phyloP scores from a whole-genome alignment of 2,888 invertebrate species.

The Pyrrhia umbra region DNA sequence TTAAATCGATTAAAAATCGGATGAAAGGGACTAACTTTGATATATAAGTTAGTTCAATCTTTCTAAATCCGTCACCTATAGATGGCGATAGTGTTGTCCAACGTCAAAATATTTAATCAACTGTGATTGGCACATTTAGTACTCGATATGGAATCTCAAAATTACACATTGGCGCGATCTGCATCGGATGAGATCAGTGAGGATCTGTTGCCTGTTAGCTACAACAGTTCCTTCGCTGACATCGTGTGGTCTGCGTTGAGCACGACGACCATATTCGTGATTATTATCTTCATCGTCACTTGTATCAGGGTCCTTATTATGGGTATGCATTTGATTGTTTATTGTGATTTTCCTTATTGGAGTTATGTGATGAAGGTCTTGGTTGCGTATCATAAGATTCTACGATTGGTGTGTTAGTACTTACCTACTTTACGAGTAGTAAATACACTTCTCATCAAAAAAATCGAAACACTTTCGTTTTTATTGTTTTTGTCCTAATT shows the following conservation, averaged over 20 bases:
- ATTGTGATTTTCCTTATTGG: constrained; percentile 17
- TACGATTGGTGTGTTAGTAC: background rate
- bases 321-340: constrained; percentile 55
- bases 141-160: constrained; percentile 64
- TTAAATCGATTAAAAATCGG: background rate
- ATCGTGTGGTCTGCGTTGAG: constrained; percentile 62
- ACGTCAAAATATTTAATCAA: constrained; percentile 11
- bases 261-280: constrained; percentile 51
- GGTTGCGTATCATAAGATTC: background rate
- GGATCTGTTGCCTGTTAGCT: background rate
- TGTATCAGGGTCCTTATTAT: constrained; percentile 66
- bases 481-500: too few relatives aligned
- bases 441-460: too few relatives aligned
- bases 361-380: constrained; percentile 15
- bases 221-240: constrained; percentile 35
- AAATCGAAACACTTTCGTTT: too few relatives aligned
- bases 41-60: background rate
- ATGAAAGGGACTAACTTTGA: background rate
- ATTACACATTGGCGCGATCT: constrained; percentile 1
- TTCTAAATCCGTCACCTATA: background rate
- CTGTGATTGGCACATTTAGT: constrained; percentile 19
- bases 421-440: too few relatives aligned
- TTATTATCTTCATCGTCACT: constrained; percentile 66
- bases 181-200: constrained; percentile 1
- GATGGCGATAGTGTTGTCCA: constrained; percentile 30